These are phyloP conservation scores for Cydia amplana DNA, from an alignment of 1,140 invertebrate genomes.

Conservation along the genomic window DNA sequence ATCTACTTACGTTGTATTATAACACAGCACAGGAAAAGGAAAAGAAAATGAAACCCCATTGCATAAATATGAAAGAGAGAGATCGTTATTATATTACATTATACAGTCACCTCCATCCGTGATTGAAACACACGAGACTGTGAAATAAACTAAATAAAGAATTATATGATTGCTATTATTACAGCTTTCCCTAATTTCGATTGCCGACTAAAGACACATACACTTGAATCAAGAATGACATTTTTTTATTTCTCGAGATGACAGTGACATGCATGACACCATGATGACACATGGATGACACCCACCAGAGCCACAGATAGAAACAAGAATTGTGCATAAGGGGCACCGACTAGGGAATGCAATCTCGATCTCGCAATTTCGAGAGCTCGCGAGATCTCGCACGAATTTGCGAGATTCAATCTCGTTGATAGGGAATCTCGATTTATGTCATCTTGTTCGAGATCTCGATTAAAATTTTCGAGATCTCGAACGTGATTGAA, in stretches of 20 bases:
- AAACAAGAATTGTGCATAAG: no score
- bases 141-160: not conserved
- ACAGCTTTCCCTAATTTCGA: not conserved
- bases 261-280: not conserved
- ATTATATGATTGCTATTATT: not conserved
- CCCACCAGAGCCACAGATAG: no score
- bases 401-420: no score
- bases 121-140: not conserved
- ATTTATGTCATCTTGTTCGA: no score
- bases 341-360: no score
- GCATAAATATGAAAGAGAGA: not conserved
- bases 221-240: not conserved
- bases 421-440: no score
- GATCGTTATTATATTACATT: not conserved
- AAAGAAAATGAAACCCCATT: constrained; percentile 23
- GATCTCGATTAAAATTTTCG: no score
- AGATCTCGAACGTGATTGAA: no score
- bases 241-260: not conserved
- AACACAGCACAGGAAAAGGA: constrained; percentile 18
- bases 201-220: not conserved
- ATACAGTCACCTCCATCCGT: not conserved
- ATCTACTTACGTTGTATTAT: constrained; percentile 17
- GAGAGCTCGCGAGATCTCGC: no score
- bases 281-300: no score
- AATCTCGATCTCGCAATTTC: no score